phyloP scores from a whole-genome alignment of 2,888 invertebrate genomes.

The Myopa tessellatipennis region DNA sequence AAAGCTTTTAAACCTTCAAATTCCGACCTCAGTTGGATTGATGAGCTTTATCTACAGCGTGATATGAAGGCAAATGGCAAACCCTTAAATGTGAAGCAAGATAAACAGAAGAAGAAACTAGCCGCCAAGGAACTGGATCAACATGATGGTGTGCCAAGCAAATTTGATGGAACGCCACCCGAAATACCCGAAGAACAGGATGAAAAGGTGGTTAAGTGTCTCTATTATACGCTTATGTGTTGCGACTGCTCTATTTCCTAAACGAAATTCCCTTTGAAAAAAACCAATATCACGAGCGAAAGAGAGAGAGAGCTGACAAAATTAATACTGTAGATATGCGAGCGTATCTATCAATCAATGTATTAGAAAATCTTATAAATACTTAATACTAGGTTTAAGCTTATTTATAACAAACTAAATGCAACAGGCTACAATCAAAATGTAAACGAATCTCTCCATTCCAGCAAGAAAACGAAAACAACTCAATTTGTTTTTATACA shows the following conservation, averaged over 20 bases:
- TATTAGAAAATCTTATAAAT: too few species aligned
- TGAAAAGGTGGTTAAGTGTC: slow-evolving; percentile 65
- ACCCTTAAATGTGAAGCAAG: slow-evolving; percentile 47
- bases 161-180: slow-evolving; percentile 42
- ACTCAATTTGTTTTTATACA: background rate
- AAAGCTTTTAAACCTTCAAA: slow-evolving; percentile 47
- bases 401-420: slow-evolving; percentile 8
- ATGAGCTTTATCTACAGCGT: slow-evolving; percentile 51
- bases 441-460: slow-evolving; percentile 36
- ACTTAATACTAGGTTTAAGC: slow-evolving; percentile 8
- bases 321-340: too few species aligned
- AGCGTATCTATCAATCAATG: too few species aligned
- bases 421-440: slow-evolving; percentile 30
- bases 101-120: slow-evolving; percentile 55
- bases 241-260: slow-evolving; percentile 68
- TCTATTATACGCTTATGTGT: slow-evolving; percentile 67
- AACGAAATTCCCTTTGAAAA: background rate
- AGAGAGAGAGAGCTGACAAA: too few species aligned
- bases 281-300: too few species aligned
- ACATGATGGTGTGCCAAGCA: slow-evolving; percentile 55
- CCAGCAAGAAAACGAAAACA: background rate
- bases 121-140: slow-evolving; percentile 54
- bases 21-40: slow-evolving; percentile 57
- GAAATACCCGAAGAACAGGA: slow-evolving; percentile 50
- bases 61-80: slow-evolving; percentile 46